Evolutionary conservation across 2,888 invertebrate genomes (phyloP).

Genomic region (Scrobipalpa costella): DNA sequence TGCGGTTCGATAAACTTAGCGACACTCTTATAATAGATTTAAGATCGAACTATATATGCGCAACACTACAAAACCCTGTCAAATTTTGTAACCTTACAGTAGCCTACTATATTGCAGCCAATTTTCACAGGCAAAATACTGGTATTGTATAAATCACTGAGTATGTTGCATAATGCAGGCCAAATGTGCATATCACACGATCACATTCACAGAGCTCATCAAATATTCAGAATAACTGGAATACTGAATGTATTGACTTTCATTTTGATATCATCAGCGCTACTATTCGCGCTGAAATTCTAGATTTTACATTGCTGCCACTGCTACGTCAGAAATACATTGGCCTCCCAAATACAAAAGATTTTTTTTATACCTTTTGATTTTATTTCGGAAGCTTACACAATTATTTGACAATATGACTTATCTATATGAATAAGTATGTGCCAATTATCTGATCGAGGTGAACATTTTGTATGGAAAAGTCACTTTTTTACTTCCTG

Average conservation of each 20-base stretch:
- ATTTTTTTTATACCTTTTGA: too few relatives aligned
- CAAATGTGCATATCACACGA: constrained; percentile 5
- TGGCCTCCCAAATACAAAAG: too few relatives aligned
- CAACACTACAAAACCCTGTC: too few relatives aligned
- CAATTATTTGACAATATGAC: too few relatives aligned
- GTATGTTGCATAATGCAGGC: background rate
- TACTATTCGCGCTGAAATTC: background rate
- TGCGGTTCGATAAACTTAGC: too few relatives aligned
- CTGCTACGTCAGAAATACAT: background rate
- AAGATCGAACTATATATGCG: too few relatives aligned
- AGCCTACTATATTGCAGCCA: background rate
- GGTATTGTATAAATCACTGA: background rate
- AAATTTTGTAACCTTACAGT: background rate
- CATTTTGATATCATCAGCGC: background rate
- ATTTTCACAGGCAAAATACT: constrained; percentile 1
- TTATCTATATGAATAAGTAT: too few relatives aligned
- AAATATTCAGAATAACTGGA: background rate
- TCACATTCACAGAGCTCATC: constrained; percentile 3
- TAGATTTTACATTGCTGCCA: background rate
- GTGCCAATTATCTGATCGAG: too few relatives aligned
- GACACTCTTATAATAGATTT: too few relatives aligned
- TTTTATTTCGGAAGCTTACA: too few relatives aligned
- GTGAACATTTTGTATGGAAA: too few relatives aligned
- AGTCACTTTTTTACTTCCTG: too few relatives aligned
- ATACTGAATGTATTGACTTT: constrained; percentile 6